A percentile compares a stretch with the other conserved stretches of the same genome.
phyloP scores from a whole-genome alignment of 2,888 invertebrate genomes.

The Xanthorhoe designata region DNA sequence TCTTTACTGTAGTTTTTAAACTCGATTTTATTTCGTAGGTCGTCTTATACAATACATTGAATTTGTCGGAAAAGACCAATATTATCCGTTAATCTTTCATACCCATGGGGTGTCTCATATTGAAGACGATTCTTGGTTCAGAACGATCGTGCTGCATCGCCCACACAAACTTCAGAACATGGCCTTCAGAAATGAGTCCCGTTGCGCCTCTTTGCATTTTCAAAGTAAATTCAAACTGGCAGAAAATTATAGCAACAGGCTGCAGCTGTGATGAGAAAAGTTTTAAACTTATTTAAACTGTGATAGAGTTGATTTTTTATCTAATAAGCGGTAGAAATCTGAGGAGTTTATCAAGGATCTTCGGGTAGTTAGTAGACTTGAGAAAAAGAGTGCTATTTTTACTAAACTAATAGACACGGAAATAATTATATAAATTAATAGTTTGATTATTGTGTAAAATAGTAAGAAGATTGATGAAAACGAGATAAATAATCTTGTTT shows the following conservation, averaged over 20 bases:
- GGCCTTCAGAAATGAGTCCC: neutral
- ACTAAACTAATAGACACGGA: no score
- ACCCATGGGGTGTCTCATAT: no score
- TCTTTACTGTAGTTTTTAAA: neutral
- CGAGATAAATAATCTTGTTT: no score
- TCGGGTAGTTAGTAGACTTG: conserved; percentile 16
- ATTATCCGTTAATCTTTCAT: no score
- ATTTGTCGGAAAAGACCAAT: no score
- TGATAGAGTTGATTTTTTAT: conserved; percentile 33
- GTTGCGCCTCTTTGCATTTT: conserved; percentile 8
- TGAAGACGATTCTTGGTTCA: no score
- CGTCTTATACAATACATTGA: no score
- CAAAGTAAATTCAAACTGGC: conserved; percentile 23
- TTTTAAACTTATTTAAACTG: conserved; percentile 34
- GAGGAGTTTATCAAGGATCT: conserved; percentile 12
- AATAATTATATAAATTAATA: no score
- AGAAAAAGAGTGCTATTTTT: conserved; percentile 1
- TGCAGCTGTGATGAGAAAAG: conserved; percentile 38
- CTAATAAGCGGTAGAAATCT: conserved; percentile 29
- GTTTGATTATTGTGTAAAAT: no score
- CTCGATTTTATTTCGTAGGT: conserved; percentile 3
- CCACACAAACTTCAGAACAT: neutral
- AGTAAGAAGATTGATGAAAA: no score
- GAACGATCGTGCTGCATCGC: no score
- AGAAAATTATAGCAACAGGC: conserved; percentile 24